phyloP scores from a whole-genome alignment of 2,113 vertebrate species.

The Zosterops borbonicus region DNA sequence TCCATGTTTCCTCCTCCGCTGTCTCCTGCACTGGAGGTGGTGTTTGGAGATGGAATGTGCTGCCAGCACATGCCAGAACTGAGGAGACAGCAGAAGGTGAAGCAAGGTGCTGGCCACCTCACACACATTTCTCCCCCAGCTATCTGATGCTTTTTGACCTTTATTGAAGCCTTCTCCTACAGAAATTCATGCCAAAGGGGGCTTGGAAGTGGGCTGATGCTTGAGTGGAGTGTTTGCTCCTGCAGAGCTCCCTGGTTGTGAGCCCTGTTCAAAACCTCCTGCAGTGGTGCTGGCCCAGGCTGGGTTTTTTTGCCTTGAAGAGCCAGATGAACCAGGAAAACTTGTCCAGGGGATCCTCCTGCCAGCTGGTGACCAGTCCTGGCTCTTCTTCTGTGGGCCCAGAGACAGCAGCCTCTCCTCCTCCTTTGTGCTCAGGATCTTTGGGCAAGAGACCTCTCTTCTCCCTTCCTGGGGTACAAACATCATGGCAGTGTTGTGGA shows the following conservation, averaged over 20 bases:
- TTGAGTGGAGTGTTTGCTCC: background rate
- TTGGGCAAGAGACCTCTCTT: background rate
- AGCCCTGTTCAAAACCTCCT: background rate
- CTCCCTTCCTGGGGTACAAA: background rate
- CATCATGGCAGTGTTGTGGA: background rate
- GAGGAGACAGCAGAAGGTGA: background rate
- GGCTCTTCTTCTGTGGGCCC: background rate
- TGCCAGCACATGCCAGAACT: background rate
- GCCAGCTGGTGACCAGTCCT: background rate
- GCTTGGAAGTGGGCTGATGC: background rate
- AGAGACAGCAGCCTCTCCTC: background rate
- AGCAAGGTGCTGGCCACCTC: background rate
- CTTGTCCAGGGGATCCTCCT: background rate
- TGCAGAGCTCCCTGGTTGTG: background rate
- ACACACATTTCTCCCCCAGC: accelerated
- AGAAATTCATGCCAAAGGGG: background rate
- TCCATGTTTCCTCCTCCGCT: conserved; percentile 31
- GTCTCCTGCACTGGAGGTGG: conserved; percentile 15
- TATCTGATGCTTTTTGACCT: background rate
- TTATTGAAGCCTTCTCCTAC: background rate
- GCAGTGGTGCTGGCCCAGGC: background rate
- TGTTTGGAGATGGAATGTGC: background rate
- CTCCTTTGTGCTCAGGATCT: background rate
- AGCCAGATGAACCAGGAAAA: background rate
- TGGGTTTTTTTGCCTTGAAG: background rate